A percentile compares a stretch with the other conserved stretches of the same genome.
Evolutionary conservation across 2,888 invertebrate species (phyloP).

Genomic region (Entomobrya multifasciata): DNA sequence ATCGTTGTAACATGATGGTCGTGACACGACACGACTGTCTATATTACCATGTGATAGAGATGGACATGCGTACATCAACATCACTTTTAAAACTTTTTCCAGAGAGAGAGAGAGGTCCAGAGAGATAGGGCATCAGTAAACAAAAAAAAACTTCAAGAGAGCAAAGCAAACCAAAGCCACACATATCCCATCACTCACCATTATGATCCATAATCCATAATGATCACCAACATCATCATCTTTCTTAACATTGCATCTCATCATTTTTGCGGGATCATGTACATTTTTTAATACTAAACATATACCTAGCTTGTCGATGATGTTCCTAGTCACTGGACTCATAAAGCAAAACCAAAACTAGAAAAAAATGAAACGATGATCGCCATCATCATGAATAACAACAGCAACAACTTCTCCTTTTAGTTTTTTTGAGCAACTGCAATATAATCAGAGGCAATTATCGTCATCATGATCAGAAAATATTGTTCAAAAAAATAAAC

Average conservation of each 20-base stretch:
- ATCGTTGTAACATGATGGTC: not conserved
- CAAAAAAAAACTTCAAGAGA: not conserved
- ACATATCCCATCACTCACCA: slow-evolving; percentile 53
- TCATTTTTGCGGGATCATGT: slow-evolving; percentile 1
- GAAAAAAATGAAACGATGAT: not conserved
- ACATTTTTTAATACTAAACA: too few relatives aligned
- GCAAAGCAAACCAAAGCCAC: too few relatives aligned
- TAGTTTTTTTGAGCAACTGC: slow-evolving; percentile 42
- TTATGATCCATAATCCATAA: slow-evolving; percentile 60
- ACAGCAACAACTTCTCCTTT: not conserved
- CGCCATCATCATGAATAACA: not conserved
- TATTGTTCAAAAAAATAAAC: not conserved
- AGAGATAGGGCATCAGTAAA: not conserved
- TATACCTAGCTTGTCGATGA: not conserved
- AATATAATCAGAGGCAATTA: slow-evolving; percentile 66
- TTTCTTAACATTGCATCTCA: not conserved
- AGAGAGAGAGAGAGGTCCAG: slow-evolving; percentile 5
- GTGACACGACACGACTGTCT: slow-evolving; percentile 47
- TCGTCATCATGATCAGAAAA: slow-evolving; percentile 57
- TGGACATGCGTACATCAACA: slow-evolving; percentile 50
- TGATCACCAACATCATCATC: slow-evolving; percentile 25
- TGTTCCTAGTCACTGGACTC: slow-evolving; percentile 31
- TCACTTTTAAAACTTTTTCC: slow-evolving; percentile 32
- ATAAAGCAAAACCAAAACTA: slow-evolving; percentile 35
- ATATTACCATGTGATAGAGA: slow-evolving; percentile 31